phyloP scores from a whole-genome alignment of 2,888 invertebrate genomes.

The Phortica magna region DNA sequence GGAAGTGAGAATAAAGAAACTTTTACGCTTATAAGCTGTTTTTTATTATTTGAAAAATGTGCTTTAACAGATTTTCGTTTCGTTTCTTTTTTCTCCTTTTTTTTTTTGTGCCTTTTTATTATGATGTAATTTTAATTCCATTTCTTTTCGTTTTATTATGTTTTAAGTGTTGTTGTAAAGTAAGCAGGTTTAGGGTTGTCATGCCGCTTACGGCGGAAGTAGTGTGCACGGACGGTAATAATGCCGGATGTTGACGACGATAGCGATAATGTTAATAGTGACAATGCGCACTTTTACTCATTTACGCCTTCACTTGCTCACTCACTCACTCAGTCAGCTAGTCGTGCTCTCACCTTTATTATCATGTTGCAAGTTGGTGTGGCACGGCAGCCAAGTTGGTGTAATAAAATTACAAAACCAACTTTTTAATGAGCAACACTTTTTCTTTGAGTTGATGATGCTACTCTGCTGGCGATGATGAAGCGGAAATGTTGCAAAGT shows the following conservation, averaged over 20 bases:
- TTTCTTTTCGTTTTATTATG: not conserved
- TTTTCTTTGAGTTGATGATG: constrained; percentile 54
- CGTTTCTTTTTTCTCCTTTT: constrained; percentile 5
- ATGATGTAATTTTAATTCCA: constrained; percentile 26
- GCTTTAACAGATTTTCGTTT: not conserved
- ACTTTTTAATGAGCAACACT: constrained; percentile 70
- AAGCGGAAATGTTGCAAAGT: constrained; percentile 15
- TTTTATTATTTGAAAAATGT: constrained; percentile 12
- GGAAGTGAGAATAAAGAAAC: constrained; percentile 23
- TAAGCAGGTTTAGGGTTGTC: not conserved
- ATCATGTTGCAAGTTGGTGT: not conserved
- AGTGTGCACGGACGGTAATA: not conserved
- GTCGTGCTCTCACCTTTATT: not conserved
- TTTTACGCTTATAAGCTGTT: constrained; percentile 30
- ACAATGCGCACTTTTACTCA: not conserved
- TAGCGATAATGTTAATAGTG: not conserved
- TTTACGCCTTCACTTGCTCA: not conserved
- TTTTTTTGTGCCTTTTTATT: constrained; percentile 13
- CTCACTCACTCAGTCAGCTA: not conserved
- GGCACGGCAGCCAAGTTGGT: not conserved
- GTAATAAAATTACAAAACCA: constrained; percentile 68
- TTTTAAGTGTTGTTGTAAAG: not conserved
- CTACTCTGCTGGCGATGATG: constrained; percentile 49
- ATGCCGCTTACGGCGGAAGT: not conserved
- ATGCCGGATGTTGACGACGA: not conserved